Evolutionary conservation across 2,888 invertebrate genomes (phyloP).

Genomic region (Platynereis dumerilii): DNA sequence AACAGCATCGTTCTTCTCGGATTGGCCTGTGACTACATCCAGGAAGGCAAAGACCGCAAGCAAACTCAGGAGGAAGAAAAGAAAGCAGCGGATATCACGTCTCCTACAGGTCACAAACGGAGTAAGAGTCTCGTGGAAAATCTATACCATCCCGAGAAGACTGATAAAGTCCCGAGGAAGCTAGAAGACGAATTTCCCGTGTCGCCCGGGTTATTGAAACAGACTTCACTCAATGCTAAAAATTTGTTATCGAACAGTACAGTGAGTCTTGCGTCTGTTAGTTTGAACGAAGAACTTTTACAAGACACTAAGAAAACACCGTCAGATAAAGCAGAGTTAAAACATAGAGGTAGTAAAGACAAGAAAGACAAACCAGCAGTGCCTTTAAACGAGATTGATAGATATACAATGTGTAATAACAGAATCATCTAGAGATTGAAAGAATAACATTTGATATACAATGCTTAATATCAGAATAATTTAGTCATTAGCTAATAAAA

Average conservation of each 20-base stretch:
- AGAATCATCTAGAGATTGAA: constrained; percentile 35
- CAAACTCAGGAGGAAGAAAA: neutral
- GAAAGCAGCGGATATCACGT: neutral
- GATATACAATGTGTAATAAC: constrained; percentile 42
- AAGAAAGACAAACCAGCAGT: constrained; percentile 21
- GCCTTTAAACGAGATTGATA: constrained; percentile 40
- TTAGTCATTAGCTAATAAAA: too few species aligned
- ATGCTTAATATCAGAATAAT: too few species aligned
- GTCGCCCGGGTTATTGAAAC: neutral
- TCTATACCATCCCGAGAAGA: neutral
- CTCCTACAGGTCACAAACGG: constrained; percentile 2
- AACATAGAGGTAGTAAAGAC: neutral
- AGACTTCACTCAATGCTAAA: constrained; percentile 10
- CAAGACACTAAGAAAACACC: neutral
- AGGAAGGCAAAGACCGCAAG: constrained; percentile 62
- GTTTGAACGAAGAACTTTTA: constrained; percentile 75
- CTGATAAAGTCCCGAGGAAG: neutral
- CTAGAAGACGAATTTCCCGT: neutral
- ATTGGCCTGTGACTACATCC: constrained; percentile 86
- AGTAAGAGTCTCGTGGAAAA: constrained; percentile 19
- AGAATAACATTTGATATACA: too few species aligned
- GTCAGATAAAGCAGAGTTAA: neutral
- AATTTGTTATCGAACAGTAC: constrained; percentile 82
- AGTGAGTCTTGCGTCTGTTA: constrained; percentile 73
- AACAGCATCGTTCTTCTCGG: constrained; percentile 90